Evolutionary conservation across 1,140 invertebrate species (phyloP), one percentile per base, ranked within the genome.

Genomic region (Drosophila teissieri): DNA sequence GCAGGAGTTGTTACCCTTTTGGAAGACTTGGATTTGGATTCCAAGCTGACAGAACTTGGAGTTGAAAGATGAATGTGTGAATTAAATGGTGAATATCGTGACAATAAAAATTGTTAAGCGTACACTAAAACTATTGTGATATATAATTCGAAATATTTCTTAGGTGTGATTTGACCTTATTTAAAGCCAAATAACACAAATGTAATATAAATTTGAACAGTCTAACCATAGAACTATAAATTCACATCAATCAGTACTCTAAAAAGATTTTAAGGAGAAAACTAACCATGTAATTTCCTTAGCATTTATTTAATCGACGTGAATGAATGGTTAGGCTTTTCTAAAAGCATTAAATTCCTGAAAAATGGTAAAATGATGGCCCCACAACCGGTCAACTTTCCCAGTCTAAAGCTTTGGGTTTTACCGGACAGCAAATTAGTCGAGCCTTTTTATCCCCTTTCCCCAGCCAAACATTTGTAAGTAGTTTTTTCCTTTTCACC

Each of bases 401-500:
- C 22, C 53, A 61, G 36, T 24, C 31, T 48, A 46, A 12, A 48
- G 11, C 31, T 11, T 54, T 37, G 42, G 17, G 24, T 48, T 34
- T 53, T 12, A 11, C 19, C 17, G 36, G 19, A 42, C 40, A 40
- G 5, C 22, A 56, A 39, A 36, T 40, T 42, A 17, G 11, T 12
- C 14, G n/a, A 17, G 67, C 54, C 44, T 53, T 73, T 45, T 40
- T 37, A 69, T 44, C 27, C 40, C 37, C 46, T 58, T 31, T 39
- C 49, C 2, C 19, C 39, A 34, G 36, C 4, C n/a, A 31, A 31
- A 15, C 70, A 79, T 75, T 82, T 73, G 62, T 70, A 72, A 80
- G 75, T 57, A 46, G 40, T 65, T 77, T 55, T 70, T 70, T 54
- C 27, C 42, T 34, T 69, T 70, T 52, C 42, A 62, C 78, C 82